phyloP scores from a whole-genome alignment of 2,113 vertebrate species.

The Solenodon paradoxus region DNA sequence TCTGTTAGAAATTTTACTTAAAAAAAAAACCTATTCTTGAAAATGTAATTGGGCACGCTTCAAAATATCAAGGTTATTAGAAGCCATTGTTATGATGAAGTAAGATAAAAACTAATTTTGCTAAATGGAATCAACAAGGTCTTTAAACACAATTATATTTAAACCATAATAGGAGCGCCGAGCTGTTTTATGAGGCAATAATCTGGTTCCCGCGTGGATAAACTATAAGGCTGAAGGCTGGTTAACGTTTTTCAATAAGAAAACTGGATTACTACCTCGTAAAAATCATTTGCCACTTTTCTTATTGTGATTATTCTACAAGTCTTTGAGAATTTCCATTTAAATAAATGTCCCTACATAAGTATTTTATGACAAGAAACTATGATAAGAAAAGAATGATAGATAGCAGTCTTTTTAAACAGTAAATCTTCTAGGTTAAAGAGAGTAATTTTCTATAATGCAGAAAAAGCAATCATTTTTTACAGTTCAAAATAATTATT shows the following conservation, averaged over 20 bases:
- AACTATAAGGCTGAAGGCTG: slow-evolving; percentile 67
- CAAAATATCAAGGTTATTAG: slow-evolving; percentile 70
- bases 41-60: slow-evolving; percentile 59
- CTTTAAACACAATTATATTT: slow-evolving; percentile 78
- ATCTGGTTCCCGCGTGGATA: slow-evolving; percentile 68
- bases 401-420: not conserved
- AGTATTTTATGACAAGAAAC: not conserved
- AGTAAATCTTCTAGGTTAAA: not conserved
- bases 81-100: slow-evolving; percentile 67
- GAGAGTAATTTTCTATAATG: not conserved
- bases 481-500: not conserved
- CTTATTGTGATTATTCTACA: slow-evolving; percentile 50
- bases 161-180: slow-evolving; percentile 64
- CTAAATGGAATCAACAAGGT: slow-evolving; percentile 74
- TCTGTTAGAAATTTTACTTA: slow-evolving; percentile 12
- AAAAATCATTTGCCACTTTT: slow-evolving; percentile 69
- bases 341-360: slow-evolving; percentile 64
- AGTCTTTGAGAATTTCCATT: slow-evolving; percentile 58
- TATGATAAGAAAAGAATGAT: not conserved
- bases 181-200: slow-evolving; percentile 76
- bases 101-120: slow-evolving; percentile 77
- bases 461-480: not conserved
- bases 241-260: slow-evolving; percentile 66
- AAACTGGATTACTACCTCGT: slow-evolving; percentile 64
- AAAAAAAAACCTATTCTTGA: slow-evolving; percentile 3